Evolutionary conservation across 2,797 vertebrate species (phyloP).

Genomic region (Brachymystax lenok): DNA sequence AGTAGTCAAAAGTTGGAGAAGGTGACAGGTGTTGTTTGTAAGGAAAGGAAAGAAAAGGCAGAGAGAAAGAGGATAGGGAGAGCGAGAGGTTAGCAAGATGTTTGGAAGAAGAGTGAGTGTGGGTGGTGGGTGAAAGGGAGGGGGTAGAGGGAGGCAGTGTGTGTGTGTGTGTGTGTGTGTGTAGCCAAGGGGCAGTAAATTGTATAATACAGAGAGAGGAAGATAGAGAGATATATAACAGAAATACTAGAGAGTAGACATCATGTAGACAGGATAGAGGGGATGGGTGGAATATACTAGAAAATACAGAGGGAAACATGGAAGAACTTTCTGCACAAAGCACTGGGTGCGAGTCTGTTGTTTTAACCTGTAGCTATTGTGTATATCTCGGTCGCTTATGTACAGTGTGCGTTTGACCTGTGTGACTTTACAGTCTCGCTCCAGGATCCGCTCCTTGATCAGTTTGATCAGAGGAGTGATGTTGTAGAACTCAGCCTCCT

Average conservation of each 20-base stretch:
- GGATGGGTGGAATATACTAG: not conserved
- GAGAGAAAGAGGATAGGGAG: not conserved
- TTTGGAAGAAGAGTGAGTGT: no score
- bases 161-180: conserved; percentile 6
- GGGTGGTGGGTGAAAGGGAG: not conserved
- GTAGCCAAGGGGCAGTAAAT: conserved; percentile 26
- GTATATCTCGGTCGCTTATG: not conserved
- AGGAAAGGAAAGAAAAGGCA: not conserved
- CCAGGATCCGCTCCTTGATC: conserved; percentile 90
- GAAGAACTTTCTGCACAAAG: not conserved
- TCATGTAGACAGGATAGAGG: not conserved
- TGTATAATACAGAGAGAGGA: conserved; percentile 35
- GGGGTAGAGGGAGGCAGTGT: no score
- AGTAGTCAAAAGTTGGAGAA: not conserved
- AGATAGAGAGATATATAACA: conserved; percentile 56
- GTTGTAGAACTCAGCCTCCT: conserved; percentile 98
- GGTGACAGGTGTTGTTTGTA: no score
- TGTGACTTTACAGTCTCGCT: conserved; percentile 87
- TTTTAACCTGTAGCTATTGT: not conserved
- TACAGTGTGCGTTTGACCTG: conserved; percentile 76
- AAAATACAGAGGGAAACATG: not conserved
- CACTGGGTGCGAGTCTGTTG: not conserved
- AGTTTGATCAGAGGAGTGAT: conserved; percentile 94
- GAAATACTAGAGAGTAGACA: not conserved
- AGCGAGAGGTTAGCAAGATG: not conserved